These are phyloP conservation scores for Anolis sagrei DNA, from an alignment of 2,113 vertebrate species.

Conservation along the genomic window DNA sequence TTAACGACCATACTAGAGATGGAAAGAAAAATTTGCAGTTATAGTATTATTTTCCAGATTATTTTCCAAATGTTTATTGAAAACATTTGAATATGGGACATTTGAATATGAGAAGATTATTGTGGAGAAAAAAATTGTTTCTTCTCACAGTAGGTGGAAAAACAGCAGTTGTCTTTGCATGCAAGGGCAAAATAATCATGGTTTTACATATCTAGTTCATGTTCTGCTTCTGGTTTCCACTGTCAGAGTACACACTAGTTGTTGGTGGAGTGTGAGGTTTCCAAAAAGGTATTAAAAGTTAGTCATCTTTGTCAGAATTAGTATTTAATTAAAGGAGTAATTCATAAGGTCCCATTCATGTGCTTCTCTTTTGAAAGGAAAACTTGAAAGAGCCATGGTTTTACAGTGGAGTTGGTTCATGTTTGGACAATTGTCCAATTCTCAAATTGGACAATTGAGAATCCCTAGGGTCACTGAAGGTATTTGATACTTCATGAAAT, in stretches of 20 bases:
- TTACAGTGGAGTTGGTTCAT: neutral
- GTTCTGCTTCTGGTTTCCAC: no score
- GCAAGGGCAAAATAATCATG: no score
- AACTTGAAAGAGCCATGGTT: neutral
- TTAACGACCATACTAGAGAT: neutral
- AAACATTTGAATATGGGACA: no score
- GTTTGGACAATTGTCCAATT: constrained; percentile 21
- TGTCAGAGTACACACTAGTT: constrained; percentile 25
- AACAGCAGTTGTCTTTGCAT: no score
- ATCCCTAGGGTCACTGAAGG: constrained; percentile 48
- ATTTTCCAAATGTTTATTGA: no score
- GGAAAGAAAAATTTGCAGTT: no score
- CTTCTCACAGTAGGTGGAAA: no score
- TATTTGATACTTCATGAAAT: constrained; percentile 5
- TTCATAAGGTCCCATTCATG: constrained; percentile 12
- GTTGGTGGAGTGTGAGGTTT: constrained; percentile 37
- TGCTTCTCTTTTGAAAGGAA: constrained; percentile 35
- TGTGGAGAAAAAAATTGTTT: no score
- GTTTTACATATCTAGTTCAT: no score
- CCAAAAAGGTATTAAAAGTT: constrained; percentile 33
- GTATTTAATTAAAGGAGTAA: constrained; percentile 61
- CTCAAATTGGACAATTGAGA: constrained; percentile 32
- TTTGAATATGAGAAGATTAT: no score
- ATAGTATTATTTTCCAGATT: no score
- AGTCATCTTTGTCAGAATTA: constrained; percentile 47